Conservation (phyloP, 2,888 invertebrate genomes). For the Chymomyza procnemis region DNA sequence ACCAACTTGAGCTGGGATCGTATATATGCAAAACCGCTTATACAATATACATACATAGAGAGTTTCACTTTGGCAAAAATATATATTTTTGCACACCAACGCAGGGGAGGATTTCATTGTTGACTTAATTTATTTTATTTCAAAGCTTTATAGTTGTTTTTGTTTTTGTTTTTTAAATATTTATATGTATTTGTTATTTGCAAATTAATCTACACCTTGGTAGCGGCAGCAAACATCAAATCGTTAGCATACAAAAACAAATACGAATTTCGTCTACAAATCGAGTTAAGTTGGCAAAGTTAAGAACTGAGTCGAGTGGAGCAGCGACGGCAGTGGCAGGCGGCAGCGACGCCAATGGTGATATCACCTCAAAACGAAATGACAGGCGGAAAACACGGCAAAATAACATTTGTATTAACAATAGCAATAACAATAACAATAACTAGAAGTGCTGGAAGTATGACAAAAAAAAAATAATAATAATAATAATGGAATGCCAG, state of each 20-base stretch:
- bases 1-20: not conserved
- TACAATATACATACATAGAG: not conserved
- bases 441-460: not conserved
- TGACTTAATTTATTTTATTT: not conserved
- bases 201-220: conserved; percentile 1
- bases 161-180: not conserved
- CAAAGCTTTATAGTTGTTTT: not conserved
- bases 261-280: not conserved
- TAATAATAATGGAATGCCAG: conserved; percentile 6
- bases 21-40: not conserved
- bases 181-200: no score
- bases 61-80: not conserved
- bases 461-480: conserved; percentile 20
- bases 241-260: conserved; percentile 43
- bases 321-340: no score
- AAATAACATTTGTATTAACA: conserved; percentile 59
- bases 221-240: conserved; percentile 10
- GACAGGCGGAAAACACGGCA: conserved; percentile 59
- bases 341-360: conserved; percentile 33
- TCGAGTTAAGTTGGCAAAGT: conserved; percentile 4
- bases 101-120: not conserved
- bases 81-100: not conserved
- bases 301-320: conserved; percentile 6
- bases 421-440: conserved; percentile 38
- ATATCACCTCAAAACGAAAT: conserved; percentile 47